Percentiles rank a stretch among this genome's conserved stretches.
phyloP scores from a whole-genome alignment of 2,888 invertebrate genomes.

The Noctua pronuba region DNA sequence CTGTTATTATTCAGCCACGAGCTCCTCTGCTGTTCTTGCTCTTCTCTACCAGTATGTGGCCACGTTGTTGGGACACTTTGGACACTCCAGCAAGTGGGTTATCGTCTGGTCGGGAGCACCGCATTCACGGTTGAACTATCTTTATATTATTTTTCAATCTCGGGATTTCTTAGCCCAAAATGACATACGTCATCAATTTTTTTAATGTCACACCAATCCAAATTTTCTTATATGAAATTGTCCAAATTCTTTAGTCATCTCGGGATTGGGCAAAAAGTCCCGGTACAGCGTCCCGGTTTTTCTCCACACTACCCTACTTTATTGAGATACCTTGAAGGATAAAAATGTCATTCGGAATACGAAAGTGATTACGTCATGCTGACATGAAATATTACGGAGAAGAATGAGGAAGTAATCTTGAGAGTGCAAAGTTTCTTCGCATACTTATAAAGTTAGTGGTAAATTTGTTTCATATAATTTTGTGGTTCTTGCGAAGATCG shows the following conservation, averaged over 20 bases:
- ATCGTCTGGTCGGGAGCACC: too few species aligned
- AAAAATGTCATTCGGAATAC: conserved; percentile 57
- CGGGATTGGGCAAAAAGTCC: background rate
- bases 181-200: background rate
- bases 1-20: too few species aligned
- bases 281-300: background rate
- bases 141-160: background rate
- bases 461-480: conserved; percentile 39
- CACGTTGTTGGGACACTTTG: too few species aligned
- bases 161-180: background rate
- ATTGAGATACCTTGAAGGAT: conserved; percentile 60
- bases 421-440: conserved; percentile 46
- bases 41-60: too few species aligned
- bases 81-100: too few species aligned
- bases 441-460: conserved; percentile 30
- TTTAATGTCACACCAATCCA: background rate
- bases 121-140: too few species aligned
- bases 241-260: background rate
- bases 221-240: background rate
- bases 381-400: conserved; percentile 37
- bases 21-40: too few species aligned
- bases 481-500: conserved; percentile 9
- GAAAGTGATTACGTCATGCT: conserved; percentile 57
- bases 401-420: conserved; percentile 35
- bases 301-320: conserved; percentile 39